phyloP scores from a whole-genome alignment of 2,113 vertebrate genomes.

The Aviceda subcristata region DNA sequence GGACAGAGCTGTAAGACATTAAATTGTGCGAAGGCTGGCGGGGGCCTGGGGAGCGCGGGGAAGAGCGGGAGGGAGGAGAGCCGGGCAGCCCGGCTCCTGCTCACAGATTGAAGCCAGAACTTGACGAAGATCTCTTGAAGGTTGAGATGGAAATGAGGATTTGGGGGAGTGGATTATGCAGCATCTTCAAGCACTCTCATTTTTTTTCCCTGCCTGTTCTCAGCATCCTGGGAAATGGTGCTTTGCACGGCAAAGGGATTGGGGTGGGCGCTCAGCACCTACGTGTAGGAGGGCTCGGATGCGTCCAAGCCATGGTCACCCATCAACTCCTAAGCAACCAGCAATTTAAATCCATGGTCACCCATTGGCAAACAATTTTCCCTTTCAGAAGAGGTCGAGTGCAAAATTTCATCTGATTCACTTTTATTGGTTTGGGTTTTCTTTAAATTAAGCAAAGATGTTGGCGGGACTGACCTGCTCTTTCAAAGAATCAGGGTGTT shows the following conservation, averaged over 20 bases:
- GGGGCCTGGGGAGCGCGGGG: background rate
- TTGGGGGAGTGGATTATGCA: background rate
- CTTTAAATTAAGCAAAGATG: background rate
- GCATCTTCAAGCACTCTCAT: background rate
- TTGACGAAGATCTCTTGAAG: constrained; percentile 11
- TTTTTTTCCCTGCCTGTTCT: background rate
- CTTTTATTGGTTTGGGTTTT: background rate
- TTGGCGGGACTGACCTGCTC: background rate
- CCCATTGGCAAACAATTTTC: background rate
- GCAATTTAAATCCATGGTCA: background rate
- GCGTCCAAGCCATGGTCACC: background rate
- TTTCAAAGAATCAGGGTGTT: background rate
- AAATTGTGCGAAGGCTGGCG: constrained; percentile 50
- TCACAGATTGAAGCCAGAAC: background rate
- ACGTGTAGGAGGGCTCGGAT: fast-evolving
- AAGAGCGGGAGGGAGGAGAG: background rate
- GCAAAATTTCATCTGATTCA: background rate
- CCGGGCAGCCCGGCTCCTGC: background rate
- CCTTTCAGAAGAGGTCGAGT: background rate
- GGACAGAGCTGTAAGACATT: constrained; percentile 72
- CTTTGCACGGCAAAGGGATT: background rate
- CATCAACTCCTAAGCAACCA: background rate
- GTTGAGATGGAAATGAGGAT: background rate
- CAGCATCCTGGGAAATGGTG: background rate
- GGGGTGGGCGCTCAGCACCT: background rate